Conservation (phyloP, 2,888 invertebrate genomes). For the Priocnemis perturbator region DNA sequence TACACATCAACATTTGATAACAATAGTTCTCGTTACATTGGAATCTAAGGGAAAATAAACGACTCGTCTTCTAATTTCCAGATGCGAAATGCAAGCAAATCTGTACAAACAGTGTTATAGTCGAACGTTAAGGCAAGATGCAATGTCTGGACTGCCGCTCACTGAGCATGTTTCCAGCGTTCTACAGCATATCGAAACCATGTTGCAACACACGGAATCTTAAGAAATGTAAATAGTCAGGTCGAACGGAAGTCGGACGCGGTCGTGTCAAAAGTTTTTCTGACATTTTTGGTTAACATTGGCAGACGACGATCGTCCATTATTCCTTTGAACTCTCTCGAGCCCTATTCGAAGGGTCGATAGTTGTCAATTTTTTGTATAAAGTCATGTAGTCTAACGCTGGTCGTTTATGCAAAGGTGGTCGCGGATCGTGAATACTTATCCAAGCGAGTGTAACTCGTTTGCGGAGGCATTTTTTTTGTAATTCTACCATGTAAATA, state of each 20-base stretch:
- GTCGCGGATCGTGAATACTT: background rate
- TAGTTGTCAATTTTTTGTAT: too few species aligned
- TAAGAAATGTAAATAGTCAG: conserved; percentile 28
- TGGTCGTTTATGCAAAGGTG: conserved; percentile 1
- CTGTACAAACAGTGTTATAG: conserved; percentile 71
- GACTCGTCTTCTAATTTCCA: conserved; percentile 38
- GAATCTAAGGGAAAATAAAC: too few species aligned
- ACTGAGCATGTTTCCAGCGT: conserved; percentile 60
- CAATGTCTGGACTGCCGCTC: conserved; percentile 55
- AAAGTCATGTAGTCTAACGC: background rate
- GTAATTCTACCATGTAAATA: conserved; percentile 47
- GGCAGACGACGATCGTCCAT: too few species aligned
- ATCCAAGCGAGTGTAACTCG: too few species aligned
- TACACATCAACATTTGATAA: background rate
- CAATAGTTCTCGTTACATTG: background rate
- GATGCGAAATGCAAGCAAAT: conserved; percentile 59
- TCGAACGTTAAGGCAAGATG: conserved; percentile 59
- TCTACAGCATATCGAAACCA: conserved; percentile 57
- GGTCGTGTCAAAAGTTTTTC: too few species aligned
- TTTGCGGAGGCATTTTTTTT: conserved; percentile 12
- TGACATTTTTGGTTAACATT: too few species aligned
- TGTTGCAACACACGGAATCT: conserved; percentile 40
- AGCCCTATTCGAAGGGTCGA: too few species aligned
- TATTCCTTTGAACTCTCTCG: too few species aligned
- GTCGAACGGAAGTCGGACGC: background rate